Percentiles rank a stretch among this genome's conserved stretches.
Conservation (phyloP, 2,888 invertebrate genomes). For the Colostygia pectinataria region DNA sequence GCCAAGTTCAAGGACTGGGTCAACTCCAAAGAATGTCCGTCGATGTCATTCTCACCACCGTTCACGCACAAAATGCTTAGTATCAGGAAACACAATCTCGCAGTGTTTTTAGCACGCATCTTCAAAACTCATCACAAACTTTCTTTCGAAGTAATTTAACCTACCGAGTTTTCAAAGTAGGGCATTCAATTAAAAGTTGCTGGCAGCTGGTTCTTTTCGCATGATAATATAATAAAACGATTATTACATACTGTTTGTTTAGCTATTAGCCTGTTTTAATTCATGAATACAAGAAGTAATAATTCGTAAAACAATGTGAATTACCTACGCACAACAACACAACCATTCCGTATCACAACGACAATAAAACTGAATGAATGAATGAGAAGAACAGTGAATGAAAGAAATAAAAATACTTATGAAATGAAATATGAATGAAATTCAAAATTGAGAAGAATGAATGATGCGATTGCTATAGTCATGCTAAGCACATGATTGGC, state of each 20-base stretch:
- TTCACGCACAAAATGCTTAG: slow-evolving; percentile 54
- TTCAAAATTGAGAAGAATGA: neutral
- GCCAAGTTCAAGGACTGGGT: slow-evolving; percentile 85
- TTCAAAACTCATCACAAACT: slow-evolving; percentile 62
- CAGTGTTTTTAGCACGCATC: slow-evolving; percentile 53
- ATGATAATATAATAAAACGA: neutral
- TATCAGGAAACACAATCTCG: slow-evolving; percentile 48
- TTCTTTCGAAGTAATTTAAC: slow-evolving; percentile 58
- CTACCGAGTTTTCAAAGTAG: slow-evolving; percentile 57
- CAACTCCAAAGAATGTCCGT: slow-evolving; percentile 79
- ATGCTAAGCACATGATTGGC: too few relatives aligned
- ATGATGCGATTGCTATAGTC: too few relatives aligned
- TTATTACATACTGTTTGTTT: slow-evolving; percentile 1
- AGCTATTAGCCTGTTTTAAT: neutral
- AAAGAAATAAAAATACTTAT: too few relatives aligned
- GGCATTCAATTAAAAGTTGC: slow-evolving; percentile 43
- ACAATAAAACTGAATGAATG: slow-evolving; percentile 25
- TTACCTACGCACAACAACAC: neutral
- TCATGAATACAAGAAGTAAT: neutral
- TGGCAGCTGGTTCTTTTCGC: neutral
- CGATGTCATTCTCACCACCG: slow-evolving; percentile 55
- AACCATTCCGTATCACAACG: neutral
- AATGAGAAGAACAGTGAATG: slow-evolving; percentile 19
- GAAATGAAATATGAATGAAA: slow-evolving; percentile 8
- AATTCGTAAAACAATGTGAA: slow-evolving; percentile 6